A percentile compares a stretch with the other conserved stretches of the same genome.
Evolutionary conservation across 2,888 invertebrate species (phyloP).

Genomic region (Lagria hirta): DNA sequence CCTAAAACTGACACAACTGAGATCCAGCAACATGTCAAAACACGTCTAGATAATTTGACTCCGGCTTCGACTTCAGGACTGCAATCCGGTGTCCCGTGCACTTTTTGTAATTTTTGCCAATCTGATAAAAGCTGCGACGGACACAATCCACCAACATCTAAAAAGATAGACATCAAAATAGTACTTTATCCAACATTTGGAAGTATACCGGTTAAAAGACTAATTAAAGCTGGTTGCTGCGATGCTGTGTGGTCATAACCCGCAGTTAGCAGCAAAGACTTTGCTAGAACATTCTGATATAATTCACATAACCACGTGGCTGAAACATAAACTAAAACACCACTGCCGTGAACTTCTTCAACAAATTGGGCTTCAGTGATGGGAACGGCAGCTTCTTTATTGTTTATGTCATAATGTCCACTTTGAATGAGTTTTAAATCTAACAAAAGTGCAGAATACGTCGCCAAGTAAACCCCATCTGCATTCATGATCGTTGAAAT

Average conservation of each 20-base stretch:
- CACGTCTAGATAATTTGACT: slow-evolving; percentile 71
- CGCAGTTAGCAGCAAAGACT: slow-evolving; percentile 69
- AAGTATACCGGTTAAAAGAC: slow-evolving; percentile 69
- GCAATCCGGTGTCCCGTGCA: slow-evolving; percentile 65
- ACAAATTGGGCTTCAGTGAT: slow-evolving; percentile 86
- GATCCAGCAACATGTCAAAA: slow-evolving; percentile 90
- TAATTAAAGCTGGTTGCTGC: slow-evolving; percentile 68
- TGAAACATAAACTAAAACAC: slow-evolving; percentile 89
- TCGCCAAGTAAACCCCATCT: slow-evolving; percentile 90
- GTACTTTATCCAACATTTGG: background rate
- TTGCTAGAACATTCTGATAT: slow-evolving; percentile 81
- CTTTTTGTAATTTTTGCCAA: slow-evolving; percentile 81
- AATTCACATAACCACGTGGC: slow-evolving; percentile 92
- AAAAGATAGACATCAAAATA: slow-evolving; percentile 31
- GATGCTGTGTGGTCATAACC: slow-evolving; percentile 62
- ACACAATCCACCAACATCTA: slow-evolving; percentile 82
- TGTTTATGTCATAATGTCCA: slow-evolving; percentile 68
- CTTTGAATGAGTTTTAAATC: slow-evolving; percentile 77
- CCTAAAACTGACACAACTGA: slow-evolving; percentile 87
- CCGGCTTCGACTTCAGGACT: slow-evolving; percentile 78
- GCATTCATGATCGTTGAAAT: slow-evolving; percentile 85
- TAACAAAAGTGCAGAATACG: slow-evolving; percentile 80
- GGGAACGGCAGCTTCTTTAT: slow-evolving; percentile 55
- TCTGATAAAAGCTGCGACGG: slow-evolving; percentile 84
- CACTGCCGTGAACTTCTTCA: slow-evolving; percentile 88